phyloP scores from a whole-genome alignment of 1,140 invertebrate species.

The Neotoxoptera formosana region DNA sequence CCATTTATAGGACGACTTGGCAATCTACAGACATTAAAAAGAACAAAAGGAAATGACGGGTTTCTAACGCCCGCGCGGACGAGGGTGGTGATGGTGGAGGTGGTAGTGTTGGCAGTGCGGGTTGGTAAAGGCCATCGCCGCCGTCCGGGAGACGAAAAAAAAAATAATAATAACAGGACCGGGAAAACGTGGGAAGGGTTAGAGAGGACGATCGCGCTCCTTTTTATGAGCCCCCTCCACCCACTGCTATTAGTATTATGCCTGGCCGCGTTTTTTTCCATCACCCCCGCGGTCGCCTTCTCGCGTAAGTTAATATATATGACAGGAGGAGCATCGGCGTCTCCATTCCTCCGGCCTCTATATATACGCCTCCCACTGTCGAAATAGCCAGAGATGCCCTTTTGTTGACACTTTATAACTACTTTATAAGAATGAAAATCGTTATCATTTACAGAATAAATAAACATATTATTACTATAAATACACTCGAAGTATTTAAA shows the following conservation, averaged over 20 bases:
- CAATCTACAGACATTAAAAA: conserved; percentile 57
- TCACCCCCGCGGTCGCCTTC: not conserved
- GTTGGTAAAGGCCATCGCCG: conserved; percentile 43
- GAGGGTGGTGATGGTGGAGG: not conserved
- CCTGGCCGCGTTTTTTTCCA: conserved; percentile 9
- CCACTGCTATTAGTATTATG: not conserved
- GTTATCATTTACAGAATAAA: conserved; percentile 18
- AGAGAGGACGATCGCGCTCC: not conserved
- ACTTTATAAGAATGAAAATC: conserved; percentile 13
- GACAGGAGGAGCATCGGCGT: not conserved
- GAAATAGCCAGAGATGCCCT: not conserved
- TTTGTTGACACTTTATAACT: conserved; percentile 15
- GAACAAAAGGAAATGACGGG: conserved; percentile 58
- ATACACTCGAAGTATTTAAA: not conserved
- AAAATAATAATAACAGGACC: not conserved
- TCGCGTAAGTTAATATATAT: not conserved
- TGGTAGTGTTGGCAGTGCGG: not conserved
- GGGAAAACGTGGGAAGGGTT: not conserved
- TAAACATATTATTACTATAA: conserved; percentile 7
- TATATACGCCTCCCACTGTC: not conserved
- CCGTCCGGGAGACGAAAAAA: conserved; percentile 7
- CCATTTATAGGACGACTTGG: conserved; percentile 53
- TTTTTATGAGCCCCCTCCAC: conserved; percentile 40
- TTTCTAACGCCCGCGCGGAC: conserved; percentile 26
- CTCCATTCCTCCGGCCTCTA: not conserved